These are phyloP conservation scores for Barypeithes pellucidus DNA, from an alignment of 2,888 invertebrate species.

Conservation along the genomic window DNA sequence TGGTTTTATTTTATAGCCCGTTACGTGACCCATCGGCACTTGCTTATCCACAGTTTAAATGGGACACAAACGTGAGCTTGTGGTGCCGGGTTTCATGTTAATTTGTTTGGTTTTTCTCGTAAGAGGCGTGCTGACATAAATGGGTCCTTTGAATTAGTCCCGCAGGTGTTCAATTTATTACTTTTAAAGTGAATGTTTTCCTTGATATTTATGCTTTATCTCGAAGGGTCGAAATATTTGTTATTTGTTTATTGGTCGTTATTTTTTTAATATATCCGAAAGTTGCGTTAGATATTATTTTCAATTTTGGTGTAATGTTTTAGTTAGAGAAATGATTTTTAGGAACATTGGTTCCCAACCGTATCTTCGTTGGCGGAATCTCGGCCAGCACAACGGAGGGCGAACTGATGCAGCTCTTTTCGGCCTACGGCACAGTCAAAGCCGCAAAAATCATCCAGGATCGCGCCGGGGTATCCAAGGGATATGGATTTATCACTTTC, in stretches of 20 bases:
- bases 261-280: too few species aligned
- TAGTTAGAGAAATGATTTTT: not conserved
- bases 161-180: slow-evolving; percentile 2
- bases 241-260: too few species aligned
- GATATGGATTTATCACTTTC: slow-evolving; percentile 90
- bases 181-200: not conserved
- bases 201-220: not conserved
- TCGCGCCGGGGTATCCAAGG: slow-evolving; percentile 95
- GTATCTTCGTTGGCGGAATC: slow-evolving; percentile 97
- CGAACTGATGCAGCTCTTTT: slow-evolving; percentile 93
- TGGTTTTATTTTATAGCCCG: not conserved
- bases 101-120: not conserved
- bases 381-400: slow-evolving; percentile 94
- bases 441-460: slow-evolving; percentile 96
- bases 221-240: too few species aligned
- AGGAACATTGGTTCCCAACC: slow-evolving; percentile 92
- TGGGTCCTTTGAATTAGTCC: not conserved
- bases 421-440: slow-evolving; percentile 90
- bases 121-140: not conserved
- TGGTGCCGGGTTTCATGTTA: slow-evolving; percentile 14
- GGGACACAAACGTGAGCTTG: slow-evolving; percentile 15
- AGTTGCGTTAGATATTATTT: too few species aligned
- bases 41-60: slow-evolving; percentile 6
- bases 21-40: slow-evolving; percentile 2
- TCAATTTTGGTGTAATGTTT: not conserved